Evolutionary conservation across 2,113 vertebrate genomes (phyloP).

Genomic region (Turdus rufiventris): DNA sequence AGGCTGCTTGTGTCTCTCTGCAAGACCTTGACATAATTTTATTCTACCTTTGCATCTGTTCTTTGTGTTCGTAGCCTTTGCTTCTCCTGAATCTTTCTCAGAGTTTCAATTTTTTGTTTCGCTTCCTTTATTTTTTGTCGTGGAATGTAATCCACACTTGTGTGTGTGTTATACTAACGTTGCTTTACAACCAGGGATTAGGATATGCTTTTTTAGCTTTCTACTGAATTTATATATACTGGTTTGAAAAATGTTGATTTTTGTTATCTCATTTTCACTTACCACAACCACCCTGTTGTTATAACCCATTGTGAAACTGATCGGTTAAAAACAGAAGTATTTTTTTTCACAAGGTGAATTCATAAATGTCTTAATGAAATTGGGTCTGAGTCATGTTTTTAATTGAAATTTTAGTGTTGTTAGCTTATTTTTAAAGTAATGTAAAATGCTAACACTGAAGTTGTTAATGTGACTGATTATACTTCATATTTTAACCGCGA

Average conservation of each 20-base stretch:
- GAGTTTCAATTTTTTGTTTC: background rate
- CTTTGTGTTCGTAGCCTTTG: background rate
- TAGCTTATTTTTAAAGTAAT: background rate
- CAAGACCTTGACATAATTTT: slow-evolving; percentile 13
- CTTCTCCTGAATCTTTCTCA: background rate
- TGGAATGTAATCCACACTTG: background rate
- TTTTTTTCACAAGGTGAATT: background rate
- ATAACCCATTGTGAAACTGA: background rate
- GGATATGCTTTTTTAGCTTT: background rate
- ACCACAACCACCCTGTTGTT: background rate
- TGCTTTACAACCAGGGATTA: background rate
- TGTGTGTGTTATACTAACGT: background rate
- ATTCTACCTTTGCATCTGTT: background rate
- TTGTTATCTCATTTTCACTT: background rate
- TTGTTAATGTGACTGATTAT: background rate
- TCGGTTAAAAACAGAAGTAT: background rate
- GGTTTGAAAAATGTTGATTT: background rate
- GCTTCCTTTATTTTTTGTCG: background rate
- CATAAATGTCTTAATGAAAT: background rate
- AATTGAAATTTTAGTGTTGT: background rate
- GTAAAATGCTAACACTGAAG: background rate
- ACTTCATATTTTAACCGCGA: background rate
- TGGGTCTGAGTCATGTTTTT: background rate
- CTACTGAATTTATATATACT: background rate
- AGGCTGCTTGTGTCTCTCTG: background rate